These are phyloP conservation scores for Parelbella ahira DNA, from an alignment of 2,888 invertebrate species.

Conservation along the genomic window DNA sequence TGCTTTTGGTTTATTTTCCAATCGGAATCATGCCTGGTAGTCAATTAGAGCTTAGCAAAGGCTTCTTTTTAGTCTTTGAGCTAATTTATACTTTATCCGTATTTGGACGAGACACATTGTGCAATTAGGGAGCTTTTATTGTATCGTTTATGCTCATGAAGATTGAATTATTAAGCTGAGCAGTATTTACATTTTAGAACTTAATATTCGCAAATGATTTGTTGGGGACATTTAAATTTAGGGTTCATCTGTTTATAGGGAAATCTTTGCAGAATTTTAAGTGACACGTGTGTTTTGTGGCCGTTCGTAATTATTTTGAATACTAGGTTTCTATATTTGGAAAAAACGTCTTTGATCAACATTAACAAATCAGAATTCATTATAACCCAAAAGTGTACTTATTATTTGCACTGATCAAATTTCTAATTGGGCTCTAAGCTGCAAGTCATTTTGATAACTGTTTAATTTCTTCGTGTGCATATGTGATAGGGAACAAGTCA, in stretches of 20 bases:
- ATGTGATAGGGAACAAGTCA: conserved; percentile 7
- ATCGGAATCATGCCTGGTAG: conserved; percentile 40
- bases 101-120: conserved; percentile 19
- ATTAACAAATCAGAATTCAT: no score
- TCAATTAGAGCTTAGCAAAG: conserved; percentile 56
- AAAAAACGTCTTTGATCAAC: no score
- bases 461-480: background rate
- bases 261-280: no score
- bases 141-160: conserved; percentile 5
- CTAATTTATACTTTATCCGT: conserved; percentile 24
- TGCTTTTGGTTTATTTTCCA: conserved; percentile 47
- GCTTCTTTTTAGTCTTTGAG: conserved; percentile 28
- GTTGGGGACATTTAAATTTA: conserved; percentile 3
- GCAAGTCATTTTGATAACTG: background rate
- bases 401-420: no score
- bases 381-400: no score
- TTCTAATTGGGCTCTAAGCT: no score
- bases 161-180: conserved; percentile 18
- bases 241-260: no score
- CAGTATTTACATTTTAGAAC: conserved; percentile 1
- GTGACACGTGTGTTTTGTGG: no score
- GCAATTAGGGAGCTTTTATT: conserved; percentile 19
- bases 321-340: no score
- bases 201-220: background rate
- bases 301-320: no score